Conservation (phyloP, 1,140 invertebrate species). For the Brachionus sp. region DNA sequence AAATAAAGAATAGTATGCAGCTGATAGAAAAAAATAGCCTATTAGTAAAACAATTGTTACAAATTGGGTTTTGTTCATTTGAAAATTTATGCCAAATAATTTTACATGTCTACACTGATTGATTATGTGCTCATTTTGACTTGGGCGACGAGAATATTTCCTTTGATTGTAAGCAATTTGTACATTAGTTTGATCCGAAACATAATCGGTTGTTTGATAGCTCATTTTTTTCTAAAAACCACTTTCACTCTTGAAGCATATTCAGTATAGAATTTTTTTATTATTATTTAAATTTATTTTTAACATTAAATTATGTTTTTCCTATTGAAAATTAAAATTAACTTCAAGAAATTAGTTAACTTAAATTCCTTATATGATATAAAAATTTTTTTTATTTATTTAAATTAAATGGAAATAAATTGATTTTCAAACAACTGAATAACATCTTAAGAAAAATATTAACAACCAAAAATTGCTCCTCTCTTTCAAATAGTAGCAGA, state of each 20-base stretch:
- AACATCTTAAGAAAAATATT: too few relatives aligned
- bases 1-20: constrained; percentile 16
- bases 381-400: too few relatives aligned
- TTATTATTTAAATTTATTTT: too few relatives aligned
- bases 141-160: background rate
- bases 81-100: background rate
- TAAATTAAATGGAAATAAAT: too few relatives aligned
- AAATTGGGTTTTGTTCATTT: constrained; percentile 16
- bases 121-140: background rate
- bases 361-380: too few relatives aligned
- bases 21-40: constrained; percentile 23
- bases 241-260: background rate
- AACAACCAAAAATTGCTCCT: too few relatives aligned
- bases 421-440: too few relatives aligned
- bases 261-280: too few relatives aligned
- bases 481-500: too few relatives aligned
- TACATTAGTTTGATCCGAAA: background rate
- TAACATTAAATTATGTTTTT: too few relatives aligned
- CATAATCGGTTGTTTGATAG: background rate
- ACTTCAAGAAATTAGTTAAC: too few relatives aligned
- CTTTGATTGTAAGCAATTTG: background rate
- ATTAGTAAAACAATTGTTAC: background rate
- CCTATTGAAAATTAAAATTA: too few relatives aligned
- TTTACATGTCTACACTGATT: background rate
- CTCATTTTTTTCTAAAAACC: background rate